Evolutionary conservation across 2,888 invertebrate genomes (phyloP).

Genomic region (Phanerotoma sp.): DNA sequence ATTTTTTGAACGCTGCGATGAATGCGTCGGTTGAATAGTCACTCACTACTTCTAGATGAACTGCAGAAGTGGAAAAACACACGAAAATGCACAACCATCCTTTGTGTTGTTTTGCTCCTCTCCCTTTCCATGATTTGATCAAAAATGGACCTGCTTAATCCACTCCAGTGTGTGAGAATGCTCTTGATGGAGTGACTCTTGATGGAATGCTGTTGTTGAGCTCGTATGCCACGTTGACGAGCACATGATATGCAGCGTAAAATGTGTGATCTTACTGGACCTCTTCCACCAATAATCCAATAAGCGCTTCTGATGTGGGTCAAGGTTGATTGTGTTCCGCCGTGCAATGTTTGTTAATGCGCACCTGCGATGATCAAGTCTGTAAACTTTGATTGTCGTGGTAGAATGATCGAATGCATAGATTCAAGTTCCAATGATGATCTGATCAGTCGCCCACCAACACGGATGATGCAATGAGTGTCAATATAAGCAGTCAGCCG

Average conservation of each 20-base stretch:
- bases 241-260: background rate
- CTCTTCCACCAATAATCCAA: background rate
- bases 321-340: background rate
- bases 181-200: constrained; percentile 30
- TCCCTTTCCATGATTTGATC: constrained; percentile 4
- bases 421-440: too few species aligned
- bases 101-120: constrained; percentile 6
- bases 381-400: too few species aligned
- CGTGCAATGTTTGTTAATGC: too few species aligned
- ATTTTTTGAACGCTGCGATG: constrained; percentile 31
- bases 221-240: too few species aligned
- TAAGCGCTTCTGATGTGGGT: background rate
- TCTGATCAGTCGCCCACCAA: too few species aligned
- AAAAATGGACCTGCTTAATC: constrained; percentile 24
- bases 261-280: background rate
- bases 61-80: too few species aligned
- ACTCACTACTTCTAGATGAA: constrained; percentile 35
- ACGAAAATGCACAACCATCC: constrained; percentile 19
- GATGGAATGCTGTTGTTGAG: too few species aligned
- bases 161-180: too few species aligned
- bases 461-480: too few species aligned
- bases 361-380: too few species aligned
- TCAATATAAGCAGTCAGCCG: too few species aligned
- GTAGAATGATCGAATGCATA: too few species aligned
- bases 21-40: constrained; percentile 32